Base-by-base conservation (phyloP, 2,113 vertebrate species). In the Prochilodus magdalenae region DNA sequence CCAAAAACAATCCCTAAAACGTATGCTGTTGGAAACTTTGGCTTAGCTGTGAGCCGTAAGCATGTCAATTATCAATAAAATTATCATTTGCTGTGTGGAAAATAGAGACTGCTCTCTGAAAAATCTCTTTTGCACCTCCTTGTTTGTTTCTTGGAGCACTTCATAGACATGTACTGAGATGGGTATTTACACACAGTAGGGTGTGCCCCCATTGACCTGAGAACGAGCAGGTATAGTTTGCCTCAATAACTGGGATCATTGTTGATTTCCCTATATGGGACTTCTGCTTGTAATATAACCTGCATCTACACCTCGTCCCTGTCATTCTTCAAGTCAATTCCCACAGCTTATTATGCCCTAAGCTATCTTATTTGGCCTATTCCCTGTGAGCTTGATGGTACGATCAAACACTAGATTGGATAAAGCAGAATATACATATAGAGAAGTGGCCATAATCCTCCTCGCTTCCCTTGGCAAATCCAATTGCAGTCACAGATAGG, bases 401-500 rank as follows among this genome's bases (percentile, higher is more conserved):
- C 62, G 85, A 90, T 92, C 88, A 89, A 87, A 87, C 76, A 83
- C 75, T 75, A 87, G 76, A 87, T 86, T 83, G 75, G 82, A 77
- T 85, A 83, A 89, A 83, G 60, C 63, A 73, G 77, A 59, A 84
- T 83, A 71, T 79, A 85, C 86, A 85, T 87, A 87, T 85, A 84
- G 59, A 81, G 77, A 87, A 87, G 83, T 82, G 67, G 84, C 81
- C 88, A 85, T 85, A 88, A 92, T 89, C 86, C 77, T 82, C 51
- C 76, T 14, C 85, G 88, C 86, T 77, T 77, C 85, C 70, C 79
- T 76, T 66, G 53, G 84, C 74, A 89, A 90, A 90, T 92, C 87
- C 83, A 91, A 91, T 93, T 91, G 87, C 73, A 86, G 81, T 77
- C 81, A 79, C 83, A 83, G 80, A 88, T 84, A 89, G 84, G 87